Evolutionary conservation across 2,888 invertebrate genomes (phyloP).

Genomic region (Xylota segnis): DNA sequence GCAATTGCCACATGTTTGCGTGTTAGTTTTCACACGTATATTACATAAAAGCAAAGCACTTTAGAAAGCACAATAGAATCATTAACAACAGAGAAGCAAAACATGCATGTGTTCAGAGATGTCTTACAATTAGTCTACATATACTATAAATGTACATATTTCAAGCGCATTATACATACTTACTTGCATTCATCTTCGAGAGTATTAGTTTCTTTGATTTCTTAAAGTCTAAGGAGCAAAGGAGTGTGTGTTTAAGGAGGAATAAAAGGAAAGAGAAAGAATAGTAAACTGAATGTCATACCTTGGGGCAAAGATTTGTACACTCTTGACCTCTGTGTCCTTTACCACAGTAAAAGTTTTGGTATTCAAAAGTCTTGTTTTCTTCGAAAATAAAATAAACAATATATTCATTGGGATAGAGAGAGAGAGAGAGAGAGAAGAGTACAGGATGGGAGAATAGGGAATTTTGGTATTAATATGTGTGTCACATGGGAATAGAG

Average conservation of each 20-base stretch:
- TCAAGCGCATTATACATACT: constrained; percentile 24
- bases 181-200: constrained; percentile 45
- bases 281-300: constrained; percentile 51
- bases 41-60: constrained; percentile 75
- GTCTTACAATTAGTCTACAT: not conserved
- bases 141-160: not conserved
- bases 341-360: not conserved
- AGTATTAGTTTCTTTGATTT: constrained; percentile 11
- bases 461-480: constrained; percentile 27
- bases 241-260: constrained; percentile 48
- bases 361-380: constrained; percentile 28
- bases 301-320: constrained; percentile 41
- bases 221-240: constrained; percentile 39
- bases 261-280: constrained; percentile 47
- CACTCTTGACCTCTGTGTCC: constrained; percentile 11
- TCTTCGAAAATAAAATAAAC: constrained; percentile 45
- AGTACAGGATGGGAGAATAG: constrained; percentile 22
- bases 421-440: not conserved
- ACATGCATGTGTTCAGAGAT: constrained; percentile 59
- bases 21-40: constrained; percentile 44
- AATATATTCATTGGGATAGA: constrained; percentile 52
- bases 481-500: constrained; percentile 73
- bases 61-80: constrained; percentile 54
- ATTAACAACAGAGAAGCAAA: constrained; percentile 43
- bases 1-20: constrained; percentile 68